Evolutionary conservation across 2,797 vertebrate genomes (phyloP), one percentile per base, ranked within the genome.

Genomic region (Melanotaenia maccullochi): DNA sequence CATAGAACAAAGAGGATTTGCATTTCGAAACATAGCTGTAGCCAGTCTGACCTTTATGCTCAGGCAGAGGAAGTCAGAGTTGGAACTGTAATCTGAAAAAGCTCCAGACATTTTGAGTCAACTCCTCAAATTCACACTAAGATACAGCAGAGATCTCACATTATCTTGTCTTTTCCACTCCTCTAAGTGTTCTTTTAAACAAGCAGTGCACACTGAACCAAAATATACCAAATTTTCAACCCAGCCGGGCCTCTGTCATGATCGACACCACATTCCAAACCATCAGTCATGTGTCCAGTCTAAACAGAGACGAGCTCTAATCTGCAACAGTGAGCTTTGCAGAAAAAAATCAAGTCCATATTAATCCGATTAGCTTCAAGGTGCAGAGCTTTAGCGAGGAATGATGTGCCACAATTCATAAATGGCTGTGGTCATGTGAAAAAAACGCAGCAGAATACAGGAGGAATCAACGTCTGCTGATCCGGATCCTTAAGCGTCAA

Each of bases 301-400:
- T 78, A 75, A 79, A 76, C 83, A 69, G 73, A 75, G 75, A 86
- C 63, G 71, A 85, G 67, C 79, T 82, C 47, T 88, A 84, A 90
- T 88, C 85, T 77, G 77, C 79, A 68, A 68, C 56, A 32, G 56
- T 59, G 64, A 69, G 76, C 73, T 89, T 82, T 75, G 69, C 70
- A 58, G 80, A 75, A 78, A 69, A 12, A 84, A 87, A 92, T 86
- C 51, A 78, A 83, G 76, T 72, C 81, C 77, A 82, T 79, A 89
- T 89, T 92, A 90, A 90, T 91, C 86, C 63, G 67, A 92, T 92
- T 91, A 91, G 70, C 60, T 82, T 74, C 54, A 75, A 86, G 81
- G 83, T 82, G 73, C 72, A 73, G 74, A 77, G 86, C 80, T 84
- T 67, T 33, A 14, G 55, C 42, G 82, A 80, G 74, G 71, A 70